Evolutionary conservation across 30 jellyfish, hydroid and myxozoan species (phyloP).

Genomic region (Cassiopea xamachana): DNA sequence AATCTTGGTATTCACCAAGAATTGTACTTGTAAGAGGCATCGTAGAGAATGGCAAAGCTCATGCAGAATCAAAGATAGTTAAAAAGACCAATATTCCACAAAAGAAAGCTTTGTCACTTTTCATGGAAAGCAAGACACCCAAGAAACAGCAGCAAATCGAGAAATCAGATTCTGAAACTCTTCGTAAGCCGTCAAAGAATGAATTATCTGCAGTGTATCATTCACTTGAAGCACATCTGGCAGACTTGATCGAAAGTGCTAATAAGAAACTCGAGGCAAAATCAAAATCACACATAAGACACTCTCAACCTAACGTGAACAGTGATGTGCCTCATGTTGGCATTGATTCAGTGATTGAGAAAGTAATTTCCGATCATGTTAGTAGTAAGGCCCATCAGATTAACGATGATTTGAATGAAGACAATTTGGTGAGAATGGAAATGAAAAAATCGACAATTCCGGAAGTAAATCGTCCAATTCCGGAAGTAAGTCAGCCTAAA

Average conservation of each 20-base stretch:
- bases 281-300: background rate
- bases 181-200: too few relatives aligned
- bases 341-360: background rate
- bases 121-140: background rate
- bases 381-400: background rate
- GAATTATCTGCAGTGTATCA: background rate
- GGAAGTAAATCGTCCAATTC: background rate
- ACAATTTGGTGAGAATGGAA: background rate
- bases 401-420: background rate
- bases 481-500: background rate
- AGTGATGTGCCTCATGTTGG: background rate
- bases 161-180: background rate
- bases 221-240: background rate
- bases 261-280: background rate
- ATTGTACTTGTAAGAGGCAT: slow-evolving; percentile 73
- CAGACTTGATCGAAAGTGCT: background rate
- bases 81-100: slow-evolving; percentile 62
- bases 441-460: slow-evolving; percentile 1
- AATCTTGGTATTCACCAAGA: slow-evolving; percentile 74
- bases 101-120: slow-evolving; percentile 9
- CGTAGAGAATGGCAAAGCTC: background rate
- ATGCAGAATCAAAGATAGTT: slow-evolving; percentile 3
- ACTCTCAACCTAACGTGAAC: background rate
- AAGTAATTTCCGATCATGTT: background rate
- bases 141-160: background rate